Evolutionary conservation across 2,888 invertebrate genomes (phyloP).

Genomic region (Drosophila atripex): DNA sequence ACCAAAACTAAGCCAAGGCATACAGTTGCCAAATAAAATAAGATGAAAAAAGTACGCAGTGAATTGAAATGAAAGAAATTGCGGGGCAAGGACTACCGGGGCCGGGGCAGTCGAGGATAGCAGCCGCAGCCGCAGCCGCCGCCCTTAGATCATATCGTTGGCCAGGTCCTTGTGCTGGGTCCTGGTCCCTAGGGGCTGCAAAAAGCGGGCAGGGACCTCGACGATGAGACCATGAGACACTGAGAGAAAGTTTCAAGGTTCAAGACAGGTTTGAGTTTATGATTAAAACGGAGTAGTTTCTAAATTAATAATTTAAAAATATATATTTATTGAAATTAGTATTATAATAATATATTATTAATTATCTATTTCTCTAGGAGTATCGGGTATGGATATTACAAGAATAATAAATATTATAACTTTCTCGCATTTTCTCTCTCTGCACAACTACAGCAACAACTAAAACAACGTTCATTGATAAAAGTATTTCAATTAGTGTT

Average conservation of each 20-base stretch:
- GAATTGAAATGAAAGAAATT: slow-evolving; percentile 24
- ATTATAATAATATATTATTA: too few relatives aligned
- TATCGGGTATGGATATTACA: too few relatives aligned
- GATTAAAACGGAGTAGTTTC: too few relatives aligned
- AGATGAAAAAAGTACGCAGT: slow-evolving; percentile 16
- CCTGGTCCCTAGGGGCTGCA: slow-evolving; percentile 34
- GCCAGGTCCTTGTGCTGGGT: neutral
- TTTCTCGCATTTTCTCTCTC: neutral
- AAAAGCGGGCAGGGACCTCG: slow-evolving; percentile 13
- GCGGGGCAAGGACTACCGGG: neutral
- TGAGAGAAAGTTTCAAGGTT: neutral
- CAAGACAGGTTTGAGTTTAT: too few relatives aligned
- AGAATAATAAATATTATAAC: too few relatives aligned
- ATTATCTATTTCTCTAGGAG: too few relatives aligned
- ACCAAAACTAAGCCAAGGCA: slow-evolving; percentile 27
- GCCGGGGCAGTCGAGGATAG: slow-evolving; percentile 18
- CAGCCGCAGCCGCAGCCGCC: slow-evolving; percentile 46
- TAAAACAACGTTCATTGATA: slow-evolving; percentile 56
- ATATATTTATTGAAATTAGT: too few relatives aligned
- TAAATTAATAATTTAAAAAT: too few relatives aligned
- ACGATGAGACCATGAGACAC: slow-evolving; percentile 35
- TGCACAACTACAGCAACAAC: slow-evolving; percentile 2
- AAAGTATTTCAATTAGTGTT: slow-evolving; percentile 78
- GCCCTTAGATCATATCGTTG: slow-evolving; percentile 75
- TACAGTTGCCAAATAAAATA: slow-evolving; percentile 28